Evolutionary conservation across 2,888 invertebrate genomes (phyloP).

Genomic region (Geophilus truncorum): DNA sequence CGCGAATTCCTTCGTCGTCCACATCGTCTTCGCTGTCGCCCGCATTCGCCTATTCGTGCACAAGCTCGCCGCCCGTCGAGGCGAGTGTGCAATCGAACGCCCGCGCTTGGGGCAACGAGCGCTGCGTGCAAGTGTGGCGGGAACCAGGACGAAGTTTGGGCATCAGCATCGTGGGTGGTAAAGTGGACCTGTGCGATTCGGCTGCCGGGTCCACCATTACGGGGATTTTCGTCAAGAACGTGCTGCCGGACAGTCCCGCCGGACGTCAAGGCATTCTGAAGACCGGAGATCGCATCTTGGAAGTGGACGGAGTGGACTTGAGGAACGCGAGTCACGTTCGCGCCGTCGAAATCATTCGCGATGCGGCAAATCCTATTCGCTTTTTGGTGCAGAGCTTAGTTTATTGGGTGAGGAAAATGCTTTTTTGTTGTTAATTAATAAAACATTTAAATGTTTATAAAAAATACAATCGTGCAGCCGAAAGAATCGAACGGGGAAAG

Average conservation of each 20-base stretch:
- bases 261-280: slow-evolving; percentile 70
- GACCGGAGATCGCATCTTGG: slow-evolving; percentile 82
- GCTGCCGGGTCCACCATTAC: slow-evolving; percentile 67
- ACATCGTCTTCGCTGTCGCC: neutral
- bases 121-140: slow-evolving; percentile 66
- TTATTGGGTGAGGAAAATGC: slow-evolving; percentile 58
- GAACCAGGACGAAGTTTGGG: slow-evolving; percentile 78
- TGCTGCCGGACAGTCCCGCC: slow-evolving; percentile 89
- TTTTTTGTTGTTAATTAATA: too few relatives aligned
- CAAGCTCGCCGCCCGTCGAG: neutral
- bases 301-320: slow-evolving; percentile 84
- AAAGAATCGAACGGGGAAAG: neutral
- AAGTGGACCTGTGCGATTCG: slow-evolving; percentile 72
- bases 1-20: neutral
- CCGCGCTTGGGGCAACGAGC: slow-evolving; percentile 70
- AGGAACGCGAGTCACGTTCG: slow-evolving; percentile 85
- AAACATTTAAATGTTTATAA: neutral
- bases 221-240: slow-evolving; percentile 97
- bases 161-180: slow-evolving; percentile 94
- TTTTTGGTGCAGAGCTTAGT: slow-evolving; percentile 81
- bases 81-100: slow-evolving; percentile 28
- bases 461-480: neutral
- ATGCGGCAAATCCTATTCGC: slow-evolving; percentile 78
- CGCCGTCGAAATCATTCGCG: slow-evolving; percentile 90
- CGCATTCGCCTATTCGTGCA: neutral